Evolutionary conservation across 1,140 invertebrate species (phyloP), one percentile per base, ranked within the genome.

Genomic region (Nilaparvata lugens): DNA sequence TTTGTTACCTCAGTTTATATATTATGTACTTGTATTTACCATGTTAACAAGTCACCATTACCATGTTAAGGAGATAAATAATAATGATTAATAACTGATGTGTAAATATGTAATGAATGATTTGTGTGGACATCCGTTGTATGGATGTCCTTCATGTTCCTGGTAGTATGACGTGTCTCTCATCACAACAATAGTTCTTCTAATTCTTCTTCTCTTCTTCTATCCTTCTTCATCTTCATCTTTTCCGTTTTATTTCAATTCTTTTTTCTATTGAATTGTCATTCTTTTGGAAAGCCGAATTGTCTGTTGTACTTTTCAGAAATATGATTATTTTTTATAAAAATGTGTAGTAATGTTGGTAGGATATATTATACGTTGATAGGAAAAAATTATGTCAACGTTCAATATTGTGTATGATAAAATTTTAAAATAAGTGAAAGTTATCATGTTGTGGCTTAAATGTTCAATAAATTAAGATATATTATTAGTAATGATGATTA

Each of bases 1-100:
- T 61, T 65, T 62, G 63, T 65, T 65, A 65, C 63, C 63, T 65
- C 63, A 65, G 59, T 59, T 62, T 65, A 58, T n/a, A n/a, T 60
- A 40, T 23, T 62, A 58, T 59, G 56, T 62, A 64, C 63, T 65
- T 62, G 60, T 65, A 65, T 62, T 65, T 65, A 61, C 63, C 60
- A 62, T 52, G 45, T 64, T 61, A 58, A 64, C 59, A 64, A 64
- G 63, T 64, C 60, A 62, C 54, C 62, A 62, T 64, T 64, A 64
- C 63, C 63, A 64, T 58, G 63, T 64, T 62, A 58, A 58, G 57
- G 31, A 4, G 31, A 35, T 35, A 35, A 28, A 62, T 53, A 56
- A 52, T 60, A 60, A 60, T 60, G 59, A 54, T 35, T 60, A 54
- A 43, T 52, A 35, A 35, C 31, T 35, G 58, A 38, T 60, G 42